Evolutionary conservation across 2,888 invertebrate genomes (phyloP), one percentile per base, ranked within the genome.

Genomic region (Mythimna lalbum): DNA sequence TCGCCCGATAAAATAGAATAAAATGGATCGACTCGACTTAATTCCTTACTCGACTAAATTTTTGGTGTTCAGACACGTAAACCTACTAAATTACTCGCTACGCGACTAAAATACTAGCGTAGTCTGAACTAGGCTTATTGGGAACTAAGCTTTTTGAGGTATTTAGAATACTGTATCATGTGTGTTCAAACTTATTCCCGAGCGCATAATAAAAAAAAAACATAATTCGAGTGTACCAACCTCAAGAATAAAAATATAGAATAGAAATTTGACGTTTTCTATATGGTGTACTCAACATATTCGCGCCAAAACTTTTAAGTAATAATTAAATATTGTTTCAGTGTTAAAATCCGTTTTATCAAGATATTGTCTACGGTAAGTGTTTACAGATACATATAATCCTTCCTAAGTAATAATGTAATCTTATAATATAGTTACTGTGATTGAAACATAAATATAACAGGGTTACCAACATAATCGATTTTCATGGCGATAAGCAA

Each of bases 401-500:
- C 10, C 10, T 59, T 43, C 12, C 2, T 61, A 4, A n/a, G 23
- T 57, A 56, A 10, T 50, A 5, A 19, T 23, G 9, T 49, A 47
- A 31, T 69, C 6, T 4, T 2, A 5, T 7, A 50, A 43, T 2
- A 23, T 12, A 1, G 23, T 49, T 36, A 14, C 52, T 27, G 12
- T n/a, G 14, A 0, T 73, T 21, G 0, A 68, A 60, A 82, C n/a
- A 78, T 86, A 86, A 83, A 85, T 85, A 82, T 80, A 74, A 33
- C 89, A 88, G 86, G 79, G 84, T 80, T 90, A 86, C 91, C 90
- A 90, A 90, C 90, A 78, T 88, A 67, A 80, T 55, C 69, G 56
- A 33, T 76, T 62, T 60, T 66, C 70, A 75, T 72, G 80, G 75
- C 76, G 78, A 81, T 85, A 86, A 69, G 83, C 82, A 81, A 79